These are phyloP conservation scores for Zaprionus kolodkinae DNA, from an alignment of 1,140 invertebrate species.

Conservation along the genomic window DNA sequence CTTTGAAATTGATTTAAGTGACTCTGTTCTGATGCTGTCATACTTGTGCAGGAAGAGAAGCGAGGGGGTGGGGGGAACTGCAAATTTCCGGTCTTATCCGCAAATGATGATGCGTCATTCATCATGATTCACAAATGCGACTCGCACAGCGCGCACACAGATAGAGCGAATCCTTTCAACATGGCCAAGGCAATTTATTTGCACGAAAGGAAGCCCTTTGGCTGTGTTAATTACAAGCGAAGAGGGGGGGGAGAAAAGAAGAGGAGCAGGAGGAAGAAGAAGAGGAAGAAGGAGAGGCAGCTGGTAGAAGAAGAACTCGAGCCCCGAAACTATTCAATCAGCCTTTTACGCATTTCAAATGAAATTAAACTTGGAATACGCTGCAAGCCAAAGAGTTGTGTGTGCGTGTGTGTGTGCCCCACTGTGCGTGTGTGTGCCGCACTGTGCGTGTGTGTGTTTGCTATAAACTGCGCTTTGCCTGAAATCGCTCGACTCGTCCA, in stretches of 20 bases:
- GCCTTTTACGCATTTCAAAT: conserved; percentile 51
- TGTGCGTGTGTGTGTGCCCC: conserved; percentile 6
- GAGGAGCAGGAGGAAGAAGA: background rate
- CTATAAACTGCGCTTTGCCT: conserved; percentile 2
- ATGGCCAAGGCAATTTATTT: conserved; percentile 39
- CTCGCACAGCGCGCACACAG: background rate
- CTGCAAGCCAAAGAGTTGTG: background rate
- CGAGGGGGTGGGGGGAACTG: background rate
- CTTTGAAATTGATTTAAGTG: conserved; percentile 6
- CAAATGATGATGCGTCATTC: conserved; percentile 44
- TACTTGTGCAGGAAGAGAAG: background rate
- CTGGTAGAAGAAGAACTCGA: background rate
- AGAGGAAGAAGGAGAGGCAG: background rate
- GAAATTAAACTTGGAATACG: conserved; percentile 14
- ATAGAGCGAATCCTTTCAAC: conserved; percentile 29
- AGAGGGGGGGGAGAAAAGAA: background rate
- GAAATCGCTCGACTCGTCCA: background rate
- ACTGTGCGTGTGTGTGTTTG: conserved; percentile 10
- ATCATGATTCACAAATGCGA: conserved; percentile 31
- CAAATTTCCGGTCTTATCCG: conserved; percentile 40
- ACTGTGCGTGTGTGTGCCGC: background rate
- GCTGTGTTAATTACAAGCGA: conserved; percentile 35
- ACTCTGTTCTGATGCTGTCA: conserved; percentile 21
- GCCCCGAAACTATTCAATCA: conserved; percentile 54
- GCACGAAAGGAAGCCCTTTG: conserved; percentile 39